These are phyloP conservation scores for Zaprionus inermis DNA, from an alignment of 1,140 invertebrate genomes.

Conservation along the genomic window DNA sequence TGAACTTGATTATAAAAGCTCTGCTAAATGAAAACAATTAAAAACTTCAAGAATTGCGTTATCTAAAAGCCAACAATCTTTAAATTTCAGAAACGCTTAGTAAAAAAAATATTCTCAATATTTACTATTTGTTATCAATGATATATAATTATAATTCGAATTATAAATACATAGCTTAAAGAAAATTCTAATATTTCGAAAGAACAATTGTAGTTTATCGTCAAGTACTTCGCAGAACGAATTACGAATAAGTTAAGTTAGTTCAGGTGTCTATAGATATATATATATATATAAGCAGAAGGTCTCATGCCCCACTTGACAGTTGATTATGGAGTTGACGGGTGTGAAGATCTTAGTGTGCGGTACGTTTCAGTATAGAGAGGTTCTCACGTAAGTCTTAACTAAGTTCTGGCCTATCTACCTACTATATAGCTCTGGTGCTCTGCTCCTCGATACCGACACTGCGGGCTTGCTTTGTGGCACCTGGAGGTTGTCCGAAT, in stretches of 20 bases:
- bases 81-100: too few species aligned
- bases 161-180: not conserved
- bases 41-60: not conserved
- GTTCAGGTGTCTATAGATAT: not conserved
- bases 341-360: not conserved
- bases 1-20: not conserved
- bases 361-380: not conserved
- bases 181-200: not conserved
- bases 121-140: too few species aligned
- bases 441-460: conserved; percentile 9
- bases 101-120: too few species aligned
- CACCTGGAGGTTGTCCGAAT: conserved; percentile 85
- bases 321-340: not conserved
- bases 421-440: conserved; percentile 6
- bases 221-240: not conserved
- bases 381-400: not conserved
- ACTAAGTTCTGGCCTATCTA: not conserved
- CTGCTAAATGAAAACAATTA: not conserved
- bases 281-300: not conserved
- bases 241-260: not conserved
- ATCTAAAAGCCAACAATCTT: not conserved
- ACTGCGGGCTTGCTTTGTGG: conserved; percentile 36
- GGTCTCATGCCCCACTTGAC: not conserved
- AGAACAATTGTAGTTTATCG: not conserved
- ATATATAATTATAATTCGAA: too few species aligned